A percentile compares a stretch with the other conserved stretches of the same genome.
These are phyloP conservation scores for Latrodectus hesperus DNA, from an alignment of 2,888 invertebrate genomes.

Conservation along the genomic window DNA sequence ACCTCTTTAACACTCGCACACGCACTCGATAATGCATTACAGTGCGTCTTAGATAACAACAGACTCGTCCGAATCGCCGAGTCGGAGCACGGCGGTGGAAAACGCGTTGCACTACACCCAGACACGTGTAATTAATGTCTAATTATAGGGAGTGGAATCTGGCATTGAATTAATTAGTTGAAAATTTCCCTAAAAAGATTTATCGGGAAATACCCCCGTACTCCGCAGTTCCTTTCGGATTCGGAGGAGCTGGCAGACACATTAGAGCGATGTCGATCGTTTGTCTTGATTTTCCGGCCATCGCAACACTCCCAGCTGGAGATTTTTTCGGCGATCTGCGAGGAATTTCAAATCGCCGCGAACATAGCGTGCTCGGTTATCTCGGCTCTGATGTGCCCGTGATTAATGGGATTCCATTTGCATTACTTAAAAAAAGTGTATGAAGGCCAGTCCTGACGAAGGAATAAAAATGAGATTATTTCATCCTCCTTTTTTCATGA, in stretches of 20 bases:
- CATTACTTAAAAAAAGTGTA: neutral
- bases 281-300: conserved; percentile 14
- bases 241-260: neutral
- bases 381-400: neutral
- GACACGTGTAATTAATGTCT: conserved; percentile 52
- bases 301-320: neutral
- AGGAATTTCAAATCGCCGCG: neutral
- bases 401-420: neutral
- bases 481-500: no score
- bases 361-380: neutral
- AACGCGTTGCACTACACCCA: conserved; percentile 11
- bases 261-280: conserved; percentile 8
- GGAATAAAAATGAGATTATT: no score
- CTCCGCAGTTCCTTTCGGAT: neutral
- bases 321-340: neutral
- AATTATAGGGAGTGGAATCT: conserved; percentile 44
- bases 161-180: conserved; percentile 48
- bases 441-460: neutral
- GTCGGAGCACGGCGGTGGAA: conserved; percentile 26
- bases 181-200: conserved; percentile 30
- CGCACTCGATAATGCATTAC: no score
- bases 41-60: neutral
- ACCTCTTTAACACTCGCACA: neutral
- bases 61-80: neutral
- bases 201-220: conserved; percentile 13